Evolutionary conservation across 1,140 invertebrate species (phyloP).

Genomic region (Drosophila kepulauana): DNA sequence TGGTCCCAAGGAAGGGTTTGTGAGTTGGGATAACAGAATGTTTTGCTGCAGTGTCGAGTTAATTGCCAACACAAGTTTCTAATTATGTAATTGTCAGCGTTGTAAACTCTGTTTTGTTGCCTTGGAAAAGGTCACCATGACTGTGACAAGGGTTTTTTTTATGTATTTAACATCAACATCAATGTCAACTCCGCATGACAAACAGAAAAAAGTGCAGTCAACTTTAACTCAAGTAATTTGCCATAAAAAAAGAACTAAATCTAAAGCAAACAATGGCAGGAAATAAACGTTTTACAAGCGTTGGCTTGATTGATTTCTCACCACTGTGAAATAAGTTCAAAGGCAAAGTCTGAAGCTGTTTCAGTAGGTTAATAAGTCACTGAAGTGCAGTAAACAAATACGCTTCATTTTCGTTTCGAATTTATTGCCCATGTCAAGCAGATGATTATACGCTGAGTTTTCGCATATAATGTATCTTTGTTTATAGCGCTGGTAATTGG

Average conservation of each 20-base stretch:
- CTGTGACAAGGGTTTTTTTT: constrained; percentile 49
- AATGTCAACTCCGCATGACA: constrained; percentile 8
- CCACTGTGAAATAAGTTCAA: too few species aligned
- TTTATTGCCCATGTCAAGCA: constrained; percentile 55
- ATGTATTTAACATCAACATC: too few species aligned
- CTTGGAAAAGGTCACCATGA: constrained; percentile 43
- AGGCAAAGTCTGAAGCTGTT: not conserved
- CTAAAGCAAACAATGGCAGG: not conserved
- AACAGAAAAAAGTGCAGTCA: constrained; percentile 6
- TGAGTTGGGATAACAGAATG: constrained; percentile 14
- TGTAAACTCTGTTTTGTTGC: constrained; percentile 24
- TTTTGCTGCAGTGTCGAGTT: constrained; percentile 51
- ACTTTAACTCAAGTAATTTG: not conserved
- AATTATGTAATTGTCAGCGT: constrained; percentile 76
- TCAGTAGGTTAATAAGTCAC: constrained; percentile 3
- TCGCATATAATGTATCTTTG: constrained; percentile 50
- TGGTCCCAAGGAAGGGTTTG: constrained; percentile 40
- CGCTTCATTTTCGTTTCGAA: constrained; percentile 23
- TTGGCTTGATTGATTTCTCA: not conserved
- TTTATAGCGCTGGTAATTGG: constrained; percentile 56
- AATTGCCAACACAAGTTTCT: constrained; percentile 72
- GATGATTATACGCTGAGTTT: constrained; percentile 24
- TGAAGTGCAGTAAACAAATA: constrained; percentile 19
- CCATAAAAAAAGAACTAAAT: not conserved
- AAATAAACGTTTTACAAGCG: not conserved